Percentiles rank a stretch among this genome's conserved stretches.
These are phyloP conservation scores for Dryocosmus kuriphilus DNA, from an alignment of 2,888 invertebrate genomes.

Conservation along the genomic window DNA sequence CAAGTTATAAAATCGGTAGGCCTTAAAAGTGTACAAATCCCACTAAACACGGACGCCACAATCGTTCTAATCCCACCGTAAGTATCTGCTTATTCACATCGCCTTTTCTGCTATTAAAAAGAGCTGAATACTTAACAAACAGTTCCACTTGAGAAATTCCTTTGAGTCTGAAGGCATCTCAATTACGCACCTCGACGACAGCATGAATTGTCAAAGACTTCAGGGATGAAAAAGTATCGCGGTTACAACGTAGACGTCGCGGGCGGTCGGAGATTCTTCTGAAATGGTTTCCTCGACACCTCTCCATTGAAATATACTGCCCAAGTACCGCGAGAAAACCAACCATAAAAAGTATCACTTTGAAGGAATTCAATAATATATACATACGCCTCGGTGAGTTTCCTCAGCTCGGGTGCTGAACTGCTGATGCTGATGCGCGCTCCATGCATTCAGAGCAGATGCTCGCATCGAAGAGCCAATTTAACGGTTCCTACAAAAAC, in stretches of 20 bases:
- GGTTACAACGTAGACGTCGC: slow-evolving; percentile 6
- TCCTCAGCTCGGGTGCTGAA: slow-evolving; percentile 7
- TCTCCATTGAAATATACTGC: slow-evolving; percentile 21
- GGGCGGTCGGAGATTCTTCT: slow-evolving; percentile 31
- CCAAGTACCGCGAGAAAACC: slow-evolving; percentile 1
- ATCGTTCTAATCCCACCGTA: background rate
- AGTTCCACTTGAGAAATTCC: slow-evolving; percentile 3
- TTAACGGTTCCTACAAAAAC: slow-evolving; percentile 67
- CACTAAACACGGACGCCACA: background rate
- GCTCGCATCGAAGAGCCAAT: slow-evolving; percentile 63
- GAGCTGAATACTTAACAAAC: background rate
- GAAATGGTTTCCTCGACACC: slow-evolving; percentile 31
- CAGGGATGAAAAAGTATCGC: slow-evolving; percentile 25
- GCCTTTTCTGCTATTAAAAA: slow-evolving; percentile 2
- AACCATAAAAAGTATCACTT: slow-evolving; percentile 35
- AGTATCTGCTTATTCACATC: slow-evolving; percentile 4
- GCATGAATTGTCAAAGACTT: slow-evolving; percentile 34
- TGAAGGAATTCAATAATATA: slow-evolving; percentile 1
- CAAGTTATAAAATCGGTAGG: background rate
- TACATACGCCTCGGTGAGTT: background rate
- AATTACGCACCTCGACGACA: slow-evolving; percentile 8
- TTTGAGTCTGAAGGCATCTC: background rate
- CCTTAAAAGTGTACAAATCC: background rate
- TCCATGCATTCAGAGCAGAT: slow-evolving; percentile 57
- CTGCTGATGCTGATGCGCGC: too few species aligned